Percentiles rank a stretch among this genome's conserved stretches.
Conservation (phyloP, 1,140 invertebrate genomes). For the Uloborus diversus region DNA sequence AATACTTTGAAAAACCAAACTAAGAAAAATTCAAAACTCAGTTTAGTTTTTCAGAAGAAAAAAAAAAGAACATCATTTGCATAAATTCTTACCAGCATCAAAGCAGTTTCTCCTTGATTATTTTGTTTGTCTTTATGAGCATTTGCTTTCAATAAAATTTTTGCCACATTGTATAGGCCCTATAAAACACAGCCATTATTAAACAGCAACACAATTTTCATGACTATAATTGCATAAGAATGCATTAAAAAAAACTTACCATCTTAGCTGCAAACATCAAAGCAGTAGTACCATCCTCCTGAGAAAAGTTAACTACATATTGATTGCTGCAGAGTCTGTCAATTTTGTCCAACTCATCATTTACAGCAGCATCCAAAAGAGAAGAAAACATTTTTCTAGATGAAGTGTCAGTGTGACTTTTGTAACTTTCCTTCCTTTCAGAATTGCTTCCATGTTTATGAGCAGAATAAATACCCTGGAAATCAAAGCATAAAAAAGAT, state of each 20-base stretch:
- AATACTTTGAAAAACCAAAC: too few relatives aligned
- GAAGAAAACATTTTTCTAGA: slow-evolving; percentile 14
- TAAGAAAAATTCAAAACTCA: too few relatives aligned
- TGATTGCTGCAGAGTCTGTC: slow-evolving; percentile 16
- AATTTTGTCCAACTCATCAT: slow-evolving; percentile 25
- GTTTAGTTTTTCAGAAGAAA: too few relatives aligned
- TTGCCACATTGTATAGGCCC: slow-evolving; percentile 60
- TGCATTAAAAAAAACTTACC: slow-evolving; percentile 56
- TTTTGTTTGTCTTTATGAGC: slow-evolving; percentile 61
- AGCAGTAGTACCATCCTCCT: slow-evolving; percentile 61
- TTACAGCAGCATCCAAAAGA: slow-evolving; percentile 19
- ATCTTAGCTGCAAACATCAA: slow-evolving; percentile 62
- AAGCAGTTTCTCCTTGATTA: slow-evolving; percentile 61
- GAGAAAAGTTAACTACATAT: slow-evolving; percentile 59
- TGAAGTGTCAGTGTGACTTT: background rate
- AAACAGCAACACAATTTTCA: background rate
- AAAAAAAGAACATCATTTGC: too few relatives aligned
- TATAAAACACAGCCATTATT: slow-evolving; percentile 50
- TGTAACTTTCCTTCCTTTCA: background rate
- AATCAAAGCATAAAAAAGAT: background rate
- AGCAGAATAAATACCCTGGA: background rate
- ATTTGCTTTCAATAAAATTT: slow-evolving; percentile 61
- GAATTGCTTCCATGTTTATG: background rate
- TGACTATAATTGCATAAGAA: background rate
- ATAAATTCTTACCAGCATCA: slow-evolving; percentile 63